Evolutionary conservation across 1,140 invertebrate genomes (phyloP).

Genomic region (Trichomalopsis sarcophagae): DNA sequence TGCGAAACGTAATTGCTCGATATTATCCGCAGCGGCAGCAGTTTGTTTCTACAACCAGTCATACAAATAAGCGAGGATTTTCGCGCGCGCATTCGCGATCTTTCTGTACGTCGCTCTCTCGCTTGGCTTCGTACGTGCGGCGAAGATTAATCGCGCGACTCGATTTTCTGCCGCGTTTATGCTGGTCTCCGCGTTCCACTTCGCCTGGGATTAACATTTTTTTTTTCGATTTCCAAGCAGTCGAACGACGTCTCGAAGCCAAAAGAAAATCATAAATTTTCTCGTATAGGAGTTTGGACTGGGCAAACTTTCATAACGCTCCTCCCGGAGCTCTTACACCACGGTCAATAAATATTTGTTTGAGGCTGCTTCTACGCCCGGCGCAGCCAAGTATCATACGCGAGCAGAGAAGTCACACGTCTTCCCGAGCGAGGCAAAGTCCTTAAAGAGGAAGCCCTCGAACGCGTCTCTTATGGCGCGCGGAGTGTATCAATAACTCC

Average conservation of each 20-base stretch:
- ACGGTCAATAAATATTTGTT: constrained; percentile 45
- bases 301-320: constrained; percentile 21
- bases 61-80: not conserved
- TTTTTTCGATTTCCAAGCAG: too few relatives aligned
- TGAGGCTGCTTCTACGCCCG: not conserved
- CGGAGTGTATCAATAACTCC: constrained; percentile 52
- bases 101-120: not conserved
- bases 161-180: too few relatives aligned
- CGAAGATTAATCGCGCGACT: not conserved
- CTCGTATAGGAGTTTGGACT: not conserved
- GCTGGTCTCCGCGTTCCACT: too few relatives aligned
- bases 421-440: not conserved
- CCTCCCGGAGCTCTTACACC: not conserved
- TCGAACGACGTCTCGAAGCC: not conserved
- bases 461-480: not conserved
- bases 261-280: not conserved
- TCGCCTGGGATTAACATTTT: too few relatives aligned
- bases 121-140: not conserved
- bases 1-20: not conserved
- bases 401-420: constrained; percentile 8
- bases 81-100: not conserved
- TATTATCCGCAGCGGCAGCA: too few relatives aligned
- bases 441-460: constrained; percentile 35
- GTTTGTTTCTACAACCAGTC: not conserved
- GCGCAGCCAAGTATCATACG: not conserved